These are phyloP conservation scores for Plebejus argus DNA, from an alignment of 2,888 invertebrate species.

Conservation along the genomic window DNA sequence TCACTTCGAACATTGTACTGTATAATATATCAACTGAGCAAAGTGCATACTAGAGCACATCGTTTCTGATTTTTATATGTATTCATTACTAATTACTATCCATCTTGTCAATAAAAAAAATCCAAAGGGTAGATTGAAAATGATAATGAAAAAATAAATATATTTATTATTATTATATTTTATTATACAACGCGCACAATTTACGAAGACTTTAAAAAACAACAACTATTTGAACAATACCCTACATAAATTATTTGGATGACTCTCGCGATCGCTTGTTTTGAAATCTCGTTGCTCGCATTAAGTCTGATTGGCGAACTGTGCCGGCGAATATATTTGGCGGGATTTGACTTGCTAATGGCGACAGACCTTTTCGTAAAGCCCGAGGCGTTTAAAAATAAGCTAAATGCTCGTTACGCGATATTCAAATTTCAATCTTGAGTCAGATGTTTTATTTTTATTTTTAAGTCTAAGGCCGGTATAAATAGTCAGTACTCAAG, in stretches of 20 bases:
- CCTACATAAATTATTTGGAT: neutral
- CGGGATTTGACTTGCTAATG: conserved; percentile 16
- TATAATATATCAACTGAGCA: too few relatives aligned
- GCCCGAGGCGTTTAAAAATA: conserved; percentile 12
- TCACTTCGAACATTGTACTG: too few relatives aligned
- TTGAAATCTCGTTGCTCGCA: neutral
- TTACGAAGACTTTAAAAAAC: neutral
- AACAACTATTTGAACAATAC: neutral
- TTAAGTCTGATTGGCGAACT: conserved; percentile 23
- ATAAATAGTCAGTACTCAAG: too few relatives aligned
- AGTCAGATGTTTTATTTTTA: neutral
- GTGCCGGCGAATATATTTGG: conserved; percentile 27
- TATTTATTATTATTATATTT: too few relatives aligned
- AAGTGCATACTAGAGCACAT: too few relatives aligned
- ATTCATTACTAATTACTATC: too few relatives aligned
- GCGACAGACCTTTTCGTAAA: conserved; percentile 19
- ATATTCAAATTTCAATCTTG: neutral
- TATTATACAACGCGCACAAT: too few relatives aligned
- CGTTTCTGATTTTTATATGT: too few relatives aligned
- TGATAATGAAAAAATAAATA: too few relatives aligned
- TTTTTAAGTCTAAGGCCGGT: too few relatives aligned
- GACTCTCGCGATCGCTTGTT: neutral
- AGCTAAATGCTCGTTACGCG: conserved; percentile 7
- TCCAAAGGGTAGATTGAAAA: too few relatives aligned
- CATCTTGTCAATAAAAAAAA: too few relatives aligned